Percentiles rank a stretch among this genome's conserved stretches.
These are phyloP conservation scores for Taurulus bubalis DNA, from an alignment of 2,113 vertebrate genomes.

Conservation along the genomic window DNA sequence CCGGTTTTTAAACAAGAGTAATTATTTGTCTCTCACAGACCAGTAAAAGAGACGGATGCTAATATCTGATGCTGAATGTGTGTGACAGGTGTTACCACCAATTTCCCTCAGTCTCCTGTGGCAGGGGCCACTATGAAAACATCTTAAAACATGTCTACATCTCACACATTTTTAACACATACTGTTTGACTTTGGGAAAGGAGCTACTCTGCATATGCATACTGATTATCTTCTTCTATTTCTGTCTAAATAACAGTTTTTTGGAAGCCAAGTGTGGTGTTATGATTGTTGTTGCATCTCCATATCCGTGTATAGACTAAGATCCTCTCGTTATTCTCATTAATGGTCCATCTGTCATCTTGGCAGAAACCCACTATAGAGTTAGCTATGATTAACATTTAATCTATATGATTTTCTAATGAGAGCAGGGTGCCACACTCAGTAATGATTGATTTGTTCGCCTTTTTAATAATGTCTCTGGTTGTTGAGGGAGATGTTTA, in stretches of 20 bases:
- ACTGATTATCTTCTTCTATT: conserved; percentile 65
- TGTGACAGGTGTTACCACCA: conserved; percentile 76
- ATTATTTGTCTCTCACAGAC: conserved; percentile 71
- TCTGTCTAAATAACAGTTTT: conserved; percentile 69
- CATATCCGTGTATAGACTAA: conserved; percentile 82
- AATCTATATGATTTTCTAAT: conserved; percentile 81
- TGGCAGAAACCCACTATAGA: conserved; percentile 77
- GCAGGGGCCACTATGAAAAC: conserved; percentile 56
- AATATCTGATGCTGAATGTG: conserved; percentile 77
- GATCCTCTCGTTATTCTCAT: conserved; percentile 83
- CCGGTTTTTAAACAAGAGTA: conserved; percentile 77
- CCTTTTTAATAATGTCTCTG: conserved; percentile 63
- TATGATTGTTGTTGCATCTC: conserved; percentile 76
- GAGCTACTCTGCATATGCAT: conserved; percentile 28
- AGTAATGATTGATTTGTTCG: conserved; percentile 71
- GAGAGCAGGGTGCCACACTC: conserved; percentile 63
- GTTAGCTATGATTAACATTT: conserved; percentile 80
- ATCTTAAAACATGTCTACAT: conserved; percentile 59
- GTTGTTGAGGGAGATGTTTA: conserved; percentile 53
- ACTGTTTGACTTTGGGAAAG: conserved; percentile 62
- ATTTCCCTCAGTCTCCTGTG: conserved; percentile 70
- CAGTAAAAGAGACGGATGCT: conserved; percentile 70
- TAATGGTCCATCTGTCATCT: conserved; percentile 86
- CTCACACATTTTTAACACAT: conserved; percentile 60
- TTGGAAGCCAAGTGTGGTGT: conserved; percentile 73